Percentiles rank a stretch among this genome's conserved stretches.
phyloP scores from a whole-genome alignment of 2,113 vertebrate genomes.

The Salvelinus namaycush region DNA sequence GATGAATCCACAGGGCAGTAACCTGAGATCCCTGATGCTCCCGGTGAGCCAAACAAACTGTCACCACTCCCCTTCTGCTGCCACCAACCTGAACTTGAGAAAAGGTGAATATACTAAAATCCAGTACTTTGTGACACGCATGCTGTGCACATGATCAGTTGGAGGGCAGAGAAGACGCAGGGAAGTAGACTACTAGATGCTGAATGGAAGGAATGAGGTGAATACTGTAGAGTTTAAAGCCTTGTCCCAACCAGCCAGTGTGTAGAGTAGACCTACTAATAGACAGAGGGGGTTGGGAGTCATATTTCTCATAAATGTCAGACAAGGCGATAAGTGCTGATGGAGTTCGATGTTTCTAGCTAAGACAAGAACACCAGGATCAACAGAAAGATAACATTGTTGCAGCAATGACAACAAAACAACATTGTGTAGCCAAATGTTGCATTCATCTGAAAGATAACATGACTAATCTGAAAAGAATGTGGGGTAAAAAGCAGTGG shows the following conservation, averaged over 20 bases:
- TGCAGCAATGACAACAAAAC: background rate
- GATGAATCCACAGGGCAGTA: slow-evolving; percentile 57
- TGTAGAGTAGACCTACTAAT: slow-evolving; percentile 21
- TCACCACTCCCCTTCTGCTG: slow-evolving; percentile 45
- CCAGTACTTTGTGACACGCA: slow-evolving; percentile 63
- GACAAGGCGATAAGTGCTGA: slow-evolving; percentile 66
- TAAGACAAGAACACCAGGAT: slow-evolving; percentile 48
- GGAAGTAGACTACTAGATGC: background rate
- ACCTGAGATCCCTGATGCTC: slow-evolving; percentile 71
- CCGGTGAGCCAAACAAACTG: slow-evolving; percentile 72
- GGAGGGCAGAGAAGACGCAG: background rate
- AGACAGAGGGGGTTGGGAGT: slow-evolving; percentile 41
- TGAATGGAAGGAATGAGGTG: no score
- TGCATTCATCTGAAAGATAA: no score
- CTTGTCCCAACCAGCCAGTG: slow-evolving; percentile 57
- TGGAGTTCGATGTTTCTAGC: slow-evolving; percentile 54
- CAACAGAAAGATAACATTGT: slow-evolving; percentile 16
- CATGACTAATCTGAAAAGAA: no score
- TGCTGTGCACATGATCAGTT: slow-evolving; percentile 60
- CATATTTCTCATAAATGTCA: slow-evolving; percentile 70
- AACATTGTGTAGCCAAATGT: background rate
- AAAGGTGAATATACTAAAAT: no score
- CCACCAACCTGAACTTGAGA: no score
- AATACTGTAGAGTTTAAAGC: slow-evolving; percentile 32
- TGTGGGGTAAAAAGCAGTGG: no score